Base-by-base conservation (phyloP, 1,140 invertebrate genomes). In the Eciton burchellii region DNA sequence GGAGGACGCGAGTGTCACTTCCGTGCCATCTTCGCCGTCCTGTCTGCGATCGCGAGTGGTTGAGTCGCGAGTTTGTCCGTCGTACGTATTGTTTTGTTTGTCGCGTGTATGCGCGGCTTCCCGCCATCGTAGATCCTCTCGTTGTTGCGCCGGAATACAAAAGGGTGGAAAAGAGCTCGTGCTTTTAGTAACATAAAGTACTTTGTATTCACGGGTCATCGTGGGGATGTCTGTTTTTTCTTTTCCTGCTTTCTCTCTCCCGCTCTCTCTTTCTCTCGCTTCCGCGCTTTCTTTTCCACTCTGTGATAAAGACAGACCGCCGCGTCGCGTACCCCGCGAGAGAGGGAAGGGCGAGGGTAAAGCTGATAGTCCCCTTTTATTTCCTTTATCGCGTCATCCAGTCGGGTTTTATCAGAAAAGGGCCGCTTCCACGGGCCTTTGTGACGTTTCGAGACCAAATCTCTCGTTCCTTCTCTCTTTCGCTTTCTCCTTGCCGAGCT, bases 1-100 rank as follows among this genome's bases (percentile, higher is more conserved):
- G 83, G n/a, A 86, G 57, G 19, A 72, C 45, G 45, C 26, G 47
- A 66, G 52, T 83, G 60, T 79, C 72, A 81, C 66, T 83, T 85
- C 66, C 84, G 79, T 57, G 59, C 19, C 41, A 79, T 79, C 45
- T 65, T 56, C 72, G 60, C 1, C 49, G 41, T 29, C 52, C 66
- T 81, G 56, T 71, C 56, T 59, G 68, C 63, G 26, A 79, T 79
- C 65, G 63, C 74, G 43, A 81, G 77, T 72, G 45, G 56, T 60
- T 52, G 43, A 35, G 73, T 16, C 45, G 54, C 59, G n/a, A 72
- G 70, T 81, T 68, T 76, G 45, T 76, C 47, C 56, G 29, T 21
- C 21, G 60, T 77, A 70, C 24, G 14, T 45, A 68, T 68, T 68
- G 74, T 70, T 81, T 52, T 41, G 43, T 52, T 73, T 73, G 2